Base-by-base conservation (phyloP, 2,113 vertebrate species). In the Pterocles burchelli region DNA sequence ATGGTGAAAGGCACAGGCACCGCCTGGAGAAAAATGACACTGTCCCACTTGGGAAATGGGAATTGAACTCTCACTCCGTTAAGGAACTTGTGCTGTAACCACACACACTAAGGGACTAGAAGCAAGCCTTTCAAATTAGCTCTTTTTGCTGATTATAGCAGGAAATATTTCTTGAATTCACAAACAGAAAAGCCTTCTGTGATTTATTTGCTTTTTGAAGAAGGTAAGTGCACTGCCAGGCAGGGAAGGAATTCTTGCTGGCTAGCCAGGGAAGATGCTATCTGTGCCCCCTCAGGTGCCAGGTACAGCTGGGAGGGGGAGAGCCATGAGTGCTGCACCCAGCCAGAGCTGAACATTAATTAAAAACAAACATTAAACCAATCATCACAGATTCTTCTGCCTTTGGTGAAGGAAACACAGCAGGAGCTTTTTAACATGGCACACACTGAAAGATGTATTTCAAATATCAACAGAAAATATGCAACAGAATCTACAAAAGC, bases 41-140 rank as follows among this genome's bases (percentile, higher is more conserved):
- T 2, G 18, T 20, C 41, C 85, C 63, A 0, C 7, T 6, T 0
- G 8, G 21, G 71, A 45, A 13, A 46, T 0, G 6, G 51, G 57
- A 34, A 63, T 3, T 25, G 25, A 13, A 3, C 24, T 13, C 13
- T 41, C 41, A 41, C 41, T 41, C 41, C 41, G 13, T 13, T 41
- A 41, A 41, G 41, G 9, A 51, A n/a, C 25, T 3, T 5, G 13
- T 1, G 7, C 70, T 48, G 24, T 7, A 26, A 12, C 36, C 33
- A 3, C 20, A 15, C 16, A 9, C 31, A 19, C 49, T 5, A 1
- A 4, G 15, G 36, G 19, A 17, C 26, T 6, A 17, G 16, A 4
- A 34, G 20, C 16, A 12, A 58, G n/a, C 16, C 33, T 55, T 72
- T 21, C 21, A 49, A 17, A 6, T 24, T 5, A 6, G 18, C 11